These are phyloP conservation scores for Leucoraja erinaceus DNA, from an alignment of 2,113 vertebrate genomes.

Conservation along the genomic window DNA sequence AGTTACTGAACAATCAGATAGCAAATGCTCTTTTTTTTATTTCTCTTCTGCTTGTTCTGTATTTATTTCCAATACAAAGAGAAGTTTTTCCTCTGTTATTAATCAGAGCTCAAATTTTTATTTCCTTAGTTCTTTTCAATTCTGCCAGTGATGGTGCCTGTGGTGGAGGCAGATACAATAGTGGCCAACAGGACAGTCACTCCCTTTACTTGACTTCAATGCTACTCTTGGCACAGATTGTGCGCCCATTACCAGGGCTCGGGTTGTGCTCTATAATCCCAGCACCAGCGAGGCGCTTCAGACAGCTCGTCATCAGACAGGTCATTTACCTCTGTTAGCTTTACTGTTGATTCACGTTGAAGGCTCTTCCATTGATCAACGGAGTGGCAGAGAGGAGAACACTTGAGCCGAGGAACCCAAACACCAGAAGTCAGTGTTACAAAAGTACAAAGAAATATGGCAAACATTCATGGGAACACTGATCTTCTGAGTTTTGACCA, in stretches of 20 bases:
- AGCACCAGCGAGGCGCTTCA: background rate
- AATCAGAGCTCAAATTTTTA: too few species aligned
- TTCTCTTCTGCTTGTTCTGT: too few species aligned
- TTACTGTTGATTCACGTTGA: constrained; percentile 21
- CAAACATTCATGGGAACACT: background rate
- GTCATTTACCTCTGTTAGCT: constrained; percentile 17
- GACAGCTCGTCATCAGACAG: background rate
- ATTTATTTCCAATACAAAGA: too few species aligned
- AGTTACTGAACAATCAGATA: too few species aligned
- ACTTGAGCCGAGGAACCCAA: background rate
- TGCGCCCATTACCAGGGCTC: constrained; percentile 18
- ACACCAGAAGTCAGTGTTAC: background rate
- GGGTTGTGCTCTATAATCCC: constrained; percentile 25
- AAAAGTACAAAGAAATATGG: background rate
- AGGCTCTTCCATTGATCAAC: background rate
- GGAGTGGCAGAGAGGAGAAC: background rate
- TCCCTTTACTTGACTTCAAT: constrained; percentile 31
- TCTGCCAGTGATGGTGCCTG: too few species aligned
- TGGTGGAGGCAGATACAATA: too few species aligned
- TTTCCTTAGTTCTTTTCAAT: too few species aligned
- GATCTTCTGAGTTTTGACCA: background rate
- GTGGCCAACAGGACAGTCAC: background rate
- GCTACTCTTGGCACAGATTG: background rate
- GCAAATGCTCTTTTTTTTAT: too few species aligned
- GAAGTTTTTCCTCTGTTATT: too few species aligned